These are phyloP conservation scores for Euzophera pinguis DNA, from an alignment of 2,888 invertebrate species.

Conservation along the genomic window DNA sequence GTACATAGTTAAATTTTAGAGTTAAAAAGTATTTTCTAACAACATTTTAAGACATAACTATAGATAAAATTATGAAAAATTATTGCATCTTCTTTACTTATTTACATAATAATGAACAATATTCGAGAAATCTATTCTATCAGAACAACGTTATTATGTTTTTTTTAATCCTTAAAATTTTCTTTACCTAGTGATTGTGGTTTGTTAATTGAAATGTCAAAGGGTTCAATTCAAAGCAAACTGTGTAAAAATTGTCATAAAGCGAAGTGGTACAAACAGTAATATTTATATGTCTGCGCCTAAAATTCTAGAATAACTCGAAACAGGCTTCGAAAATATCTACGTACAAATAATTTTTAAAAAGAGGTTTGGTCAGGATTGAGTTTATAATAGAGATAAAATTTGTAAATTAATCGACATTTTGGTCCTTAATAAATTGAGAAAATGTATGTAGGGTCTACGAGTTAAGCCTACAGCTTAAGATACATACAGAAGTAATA, in stretches of 20 bases:
- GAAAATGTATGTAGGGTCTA: constrained; percentile 36
- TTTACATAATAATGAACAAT: constrained; percentile 54
- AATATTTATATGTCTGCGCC: constrained; percentile 39
- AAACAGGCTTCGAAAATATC: constrained; percentile 56
- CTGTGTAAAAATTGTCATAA: constrained; percentile 44
- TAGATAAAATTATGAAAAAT: constrained; percentile 69
- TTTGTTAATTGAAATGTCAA: constrained; percentile 36
- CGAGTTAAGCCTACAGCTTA: constrained; percentile 30
- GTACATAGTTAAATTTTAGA: constrained; percentile 58
- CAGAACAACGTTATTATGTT: constrained; percentile 32
- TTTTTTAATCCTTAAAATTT: constrained; percentile 41
- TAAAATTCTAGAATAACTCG: constrained; percentile 50
- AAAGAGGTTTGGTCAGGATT: constrained; percentile 56
- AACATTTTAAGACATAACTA: constrained; percentile 54
- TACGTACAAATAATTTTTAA: constrained; percentile 52
- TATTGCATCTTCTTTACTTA: constrained; percentile 63
- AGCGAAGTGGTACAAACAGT: constrained; percentile 55
- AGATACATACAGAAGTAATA: not conserved
- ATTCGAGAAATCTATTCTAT: constrained; percentile 42
- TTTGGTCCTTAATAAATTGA: constrained; percentile 62
- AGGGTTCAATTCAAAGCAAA: constrained; percentile 44
- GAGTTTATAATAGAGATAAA: constrained; percentile 38
- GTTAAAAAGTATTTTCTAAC: constrained; percentile 56
- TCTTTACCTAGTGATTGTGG: constrained; percentile 33
- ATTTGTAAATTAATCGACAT: constrained; percentile 37